A percentile compares a stretch with the other conserved stretches of the same genome.
Conservation (phyloP, 2,113 vertebrate species). For the Silurus glanis region DNA sequence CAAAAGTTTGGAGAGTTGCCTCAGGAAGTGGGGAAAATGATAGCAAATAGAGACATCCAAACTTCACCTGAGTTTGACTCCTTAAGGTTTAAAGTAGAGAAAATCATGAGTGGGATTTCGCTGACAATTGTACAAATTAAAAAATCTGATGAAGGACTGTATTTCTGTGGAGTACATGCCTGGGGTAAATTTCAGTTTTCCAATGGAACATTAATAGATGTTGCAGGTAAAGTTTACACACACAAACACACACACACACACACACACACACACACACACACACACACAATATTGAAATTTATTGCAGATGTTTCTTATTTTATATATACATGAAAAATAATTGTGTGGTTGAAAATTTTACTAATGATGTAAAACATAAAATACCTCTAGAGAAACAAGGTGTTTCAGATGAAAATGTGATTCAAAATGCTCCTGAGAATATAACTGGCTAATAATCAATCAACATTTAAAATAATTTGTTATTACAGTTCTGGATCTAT, state of each 20-base stretch:
- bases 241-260: not conserved
- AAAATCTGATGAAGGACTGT: slow-evolving; percentile 17
- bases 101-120: not conserved
- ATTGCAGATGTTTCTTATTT: no score
- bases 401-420: no score
- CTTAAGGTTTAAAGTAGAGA: not conserved
- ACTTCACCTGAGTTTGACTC: not conserved
- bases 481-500: no score
- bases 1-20: not conserved
- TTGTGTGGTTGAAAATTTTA: no score
- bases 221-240: not conserved
- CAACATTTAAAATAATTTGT: no score
- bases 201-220: slow-evolving; percentile 10
- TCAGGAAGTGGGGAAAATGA: not conserved
- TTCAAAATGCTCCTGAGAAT: no score
- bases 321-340: no score
- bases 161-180: slow-evolving; percentile 15
- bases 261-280: not conserved
- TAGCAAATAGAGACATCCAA: no score
- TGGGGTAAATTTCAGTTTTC: not conserved
- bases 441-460: no score
- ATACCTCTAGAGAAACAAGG: no score
- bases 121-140: not conserved
- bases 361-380: no score
- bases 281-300: no score